phyloP scores from a whole-genome alignment of 2,113 vertebrate species.

The Australoheros scitulus region DNA sequence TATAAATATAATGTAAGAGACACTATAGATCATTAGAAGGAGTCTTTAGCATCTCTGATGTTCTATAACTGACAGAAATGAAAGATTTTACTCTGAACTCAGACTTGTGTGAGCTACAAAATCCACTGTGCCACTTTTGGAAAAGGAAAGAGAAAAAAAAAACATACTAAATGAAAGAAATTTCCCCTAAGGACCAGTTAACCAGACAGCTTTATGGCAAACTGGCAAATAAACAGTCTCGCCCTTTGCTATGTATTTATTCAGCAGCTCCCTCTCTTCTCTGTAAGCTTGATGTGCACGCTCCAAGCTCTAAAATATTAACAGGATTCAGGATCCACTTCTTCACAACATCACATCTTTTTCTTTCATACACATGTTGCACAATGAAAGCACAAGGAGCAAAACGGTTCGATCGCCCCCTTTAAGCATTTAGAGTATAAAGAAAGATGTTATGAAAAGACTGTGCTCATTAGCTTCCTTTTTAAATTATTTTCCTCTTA shows the following conservation, averaged over 20 bases:
- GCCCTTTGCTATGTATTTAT: not conserved
- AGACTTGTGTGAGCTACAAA: not conserved
- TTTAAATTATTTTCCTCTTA: not conserved
- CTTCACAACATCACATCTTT: not conserved
- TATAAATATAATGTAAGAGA: too few relatives aligned
- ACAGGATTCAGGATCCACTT: not conserved
- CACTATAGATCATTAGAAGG: not conserved
- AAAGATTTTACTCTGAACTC: not conserved
- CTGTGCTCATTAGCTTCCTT: not conserved
- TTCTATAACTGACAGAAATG: not conserved
- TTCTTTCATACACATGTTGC: not conserved
- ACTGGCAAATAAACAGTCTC: not conserved
- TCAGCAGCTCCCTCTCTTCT: not conserved
- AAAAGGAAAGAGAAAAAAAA: not conserved
- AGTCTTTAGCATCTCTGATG: not conserved
- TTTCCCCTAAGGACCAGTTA: not conserved
- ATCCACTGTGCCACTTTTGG: not conserved
- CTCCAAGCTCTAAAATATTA: not conserved
- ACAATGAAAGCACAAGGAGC: not conserved
- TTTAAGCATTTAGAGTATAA: slow-evolving; percentile 2
- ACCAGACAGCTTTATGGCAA: not conserved
- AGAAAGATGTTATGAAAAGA: not conserved
- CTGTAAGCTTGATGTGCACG: not conserved
- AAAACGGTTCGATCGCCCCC: not conserved
- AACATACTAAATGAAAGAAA: not conserved